Base-by-base conservation (phyloP, 1,140 invertebrate species). In the Apocrypta bakeri region DNA sequence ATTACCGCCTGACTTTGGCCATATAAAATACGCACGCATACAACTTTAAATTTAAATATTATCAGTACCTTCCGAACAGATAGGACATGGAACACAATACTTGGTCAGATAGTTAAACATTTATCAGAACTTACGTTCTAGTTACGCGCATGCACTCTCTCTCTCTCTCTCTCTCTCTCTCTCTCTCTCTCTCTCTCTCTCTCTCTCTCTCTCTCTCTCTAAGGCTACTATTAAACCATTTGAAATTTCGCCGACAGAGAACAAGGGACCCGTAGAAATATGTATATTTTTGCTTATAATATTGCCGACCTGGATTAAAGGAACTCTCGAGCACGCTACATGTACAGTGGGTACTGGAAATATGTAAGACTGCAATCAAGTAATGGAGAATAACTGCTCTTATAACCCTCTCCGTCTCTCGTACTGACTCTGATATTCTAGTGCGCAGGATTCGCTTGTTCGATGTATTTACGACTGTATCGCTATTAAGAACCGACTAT, bases 401-500 rank as follows among this genome's bases (percentile, higher is more conserved):
- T 72, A 1, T 33, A 7, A 21, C 33, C 17, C 29, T 69, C 25
- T 2, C 1, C 14, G 14, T 25, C 75, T 77, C n/a, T 68, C 29
- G 12, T 1, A 21, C 48, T n/a, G n/a, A n/a, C 48, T 77, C 4
- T n/a, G 48, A 64, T 27, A 42, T 25, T 9, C 66, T 27, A 14
- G 11, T n/a, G 12, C 24, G 37, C 31, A 7, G 17, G n/a, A 7
- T 79, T 25, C 2, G 25, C 14, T 14, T 21, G 29, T 74, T 81
- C 71, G 37, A 81, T 66, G 37, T 68, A 81, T 74, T 81, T 81
- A 81, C 61, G 79, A 81, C 79, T 74, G 14, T 48, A 81, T 74
- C 79, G 21, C 56, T 42, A 74, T 81, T 81, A 81, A 74, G 69
- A 31, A 74, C 33, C 31, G 24, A 56, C 71, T 66, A 74, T 75